These are phyloP conservation scores for Sternarchorhynchus goeldii DNA, from an alignment of 2,797 vertebrate species.

Conservation along the genomic window DNA sequence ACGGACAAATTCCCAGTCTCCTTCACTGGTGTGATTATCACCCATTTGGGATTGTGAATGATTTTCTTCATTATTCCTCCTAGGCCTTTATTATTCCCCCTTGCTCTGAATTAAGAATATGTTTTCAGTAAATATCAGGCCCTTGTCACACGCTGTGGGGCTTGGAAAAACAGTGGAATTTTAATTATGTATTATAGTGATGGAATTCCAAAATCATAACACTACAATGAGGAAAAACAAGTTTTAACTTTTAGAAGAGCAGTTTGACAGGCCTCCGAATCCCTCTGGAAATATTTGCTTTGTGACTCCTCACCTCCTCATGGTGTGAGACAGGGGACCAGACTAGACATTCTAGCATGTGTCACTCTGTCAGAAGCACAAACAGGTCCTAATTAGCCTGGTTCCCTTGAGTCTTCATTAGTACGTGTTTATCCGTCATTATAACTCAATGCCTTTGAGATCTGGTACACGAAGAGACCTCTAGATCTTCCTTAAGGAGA, in stretches of 20 bases:
- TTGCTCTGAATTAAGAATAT: background rate
- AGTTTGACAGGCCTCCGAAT: background rate
- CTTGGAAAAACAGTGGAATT: background rate
- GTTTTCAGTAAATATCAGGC: background rate
- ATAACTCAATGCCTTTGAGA: background rate
- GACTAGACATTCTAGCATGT: constrained; percentile 2
- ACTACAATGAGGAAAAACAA: background rate
- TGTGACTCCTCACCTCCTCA: background rate
- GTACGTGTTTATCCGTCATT: constrained; percentile 18
- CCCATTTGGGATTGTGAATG: background rate
- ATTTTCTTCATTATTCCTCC: constrained; percentile 34
- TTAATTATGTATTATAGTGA: background rate
- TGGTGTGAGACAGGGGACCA: constrained; percentile 16
- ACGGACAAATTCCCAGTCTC: constrained; percentile 2
- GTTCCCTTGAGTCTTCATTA: constrained; percentile 33
- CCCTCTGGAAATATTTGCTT: background rate
- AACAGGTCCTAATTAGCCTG: constrained; percentile 28
- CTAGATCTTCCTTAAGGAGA: background rate
- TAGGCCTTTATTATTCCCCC: background rate
- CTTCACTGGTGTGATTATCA: background rate
- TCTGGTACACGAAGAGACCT: background rate
- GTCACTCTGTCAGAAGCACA: constrained; percentile 8
- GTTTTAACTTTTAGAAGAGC: background rate
- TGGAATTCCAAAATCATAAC: no score
- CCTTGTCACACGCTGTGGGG: background rate